Conservation (phyloP, 2,888 invertebrate species). For the Actias luna region DNA sequence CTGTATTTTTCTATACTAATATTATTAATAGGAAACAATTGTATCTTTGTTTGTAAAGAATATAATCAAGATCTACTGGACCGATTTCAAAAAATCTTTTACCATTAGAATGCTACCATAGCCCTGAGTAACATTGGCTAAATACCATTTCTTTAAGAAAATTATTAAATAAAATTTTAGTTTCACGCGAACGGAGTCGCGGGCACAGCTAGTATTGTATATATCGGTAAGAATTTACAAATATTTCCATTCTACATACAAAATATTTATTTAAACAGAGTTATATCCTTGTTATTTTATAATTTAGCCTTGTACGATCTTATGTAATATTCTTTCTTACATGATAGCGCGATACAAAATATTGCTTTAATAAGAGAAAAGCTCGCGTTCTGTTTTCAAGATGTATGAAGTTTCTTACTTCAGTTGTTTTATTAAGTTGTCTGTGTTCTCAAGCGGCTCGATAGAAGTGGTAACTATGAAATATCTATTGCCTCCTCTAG, state of each 20-base stretch:
- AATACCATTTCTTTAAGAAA: too few species aligned
- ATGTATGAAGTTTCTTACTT: constrained; percentile 30
- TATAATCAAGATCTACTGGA: too few species aligned
- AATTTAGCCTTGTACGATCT: not conserved
- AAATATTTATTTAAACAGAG: not conserved
- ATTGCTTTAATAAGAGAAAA: constrained; percentile 43
- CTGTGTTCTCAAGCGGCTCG: constrained; percentile 21
- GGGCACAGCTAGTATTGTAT: too few species aligned
- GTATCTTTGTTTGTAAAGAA: too few species aligned
- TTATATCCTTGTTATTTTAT: not conserved
- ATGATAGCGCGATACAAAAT: constrained; percentile 31
- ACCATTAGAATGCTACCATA: too few species aligned
- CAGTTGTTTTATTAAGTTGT: constrained; percentile 30
- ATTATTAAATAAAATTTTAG: too few species aligned
- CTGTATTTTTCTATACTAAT: too few species aligned
- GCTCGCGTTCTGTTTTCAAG: constrained; percentile 36
- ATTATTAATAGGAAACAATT: too few species aligned
- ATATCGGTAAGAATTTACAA: too few species aligned
- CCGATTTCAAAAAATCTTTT: too few species aligned
- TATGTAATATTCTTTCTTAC: constrained; percentile 10
- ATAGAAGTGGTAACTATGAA: constrained; percentile 24
- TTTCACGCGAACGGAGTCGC: too few species aligned
- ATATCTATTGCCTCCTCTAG: constrained; percentile 22
- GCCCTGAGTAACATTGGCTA: too few species aligned
- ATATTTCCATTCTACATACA: not conserved